Evolutionary conservation across 30 jellyfish, hydroid and myxozoan species (phyloP).

Genomic region (Cassiopea andromeda): DNA sequence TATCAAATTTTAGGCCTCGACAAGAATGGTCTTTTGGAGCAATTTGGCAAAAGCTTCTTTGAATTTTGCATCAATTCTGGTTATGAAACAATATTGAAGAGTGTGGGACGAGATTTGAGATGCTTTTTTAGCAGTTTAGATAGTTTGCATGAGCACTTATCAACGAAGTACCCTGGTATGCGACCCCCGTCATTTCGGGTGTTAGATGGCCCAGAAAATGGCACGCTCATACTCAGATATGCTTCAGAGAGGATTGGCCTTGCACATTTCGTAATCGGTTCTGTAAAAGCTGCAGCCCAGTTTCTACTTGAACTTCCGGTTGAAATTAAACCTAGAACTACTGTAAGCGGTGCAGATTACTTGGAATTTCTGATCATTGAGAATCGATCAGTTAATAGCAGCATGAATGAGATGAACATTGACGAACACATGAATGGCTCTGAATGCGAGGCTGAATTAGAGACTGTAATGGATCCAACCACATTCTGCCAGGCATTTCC

Average conservation of each 20-base stretch:
- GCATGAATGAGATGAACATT: neutral
- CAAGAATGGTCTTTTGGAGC: conserved; percentile 56
- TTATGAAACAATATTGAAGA: conserved; percentile 62
- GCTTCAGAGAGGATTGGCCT: conserved; percentile 74
- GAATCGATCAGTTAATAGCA: neutral
- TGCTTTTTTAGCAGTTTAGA: conserved; percentile 69
- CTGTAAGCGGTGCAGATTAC: conserved; percentile 9
- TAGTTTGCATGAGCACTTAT: conserved; percentile 74
- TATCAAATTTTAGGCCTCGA: conserved; percentile 20
- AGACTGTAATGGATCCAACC: conserved; percentile 70
- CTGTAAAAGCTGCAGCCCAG: conserved; percentile 63
- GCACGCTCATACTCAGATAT: conserved; percentile 59
- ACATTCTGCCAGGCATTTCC: conserved; percentile 83
- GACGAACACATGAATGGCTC: conserved; percentile 18
- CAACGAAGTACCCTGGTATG: conserved; percentile 79
- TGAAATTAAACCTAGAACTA: conserved; percentile 29
- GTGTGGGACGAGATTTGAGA: conserved; percentile 75
- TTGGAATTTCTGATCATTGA: conserved; percentile 46
- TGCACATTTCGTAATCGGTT: conserved; percentile 60
- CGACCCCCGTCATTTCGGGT: conserved; percentile 81
- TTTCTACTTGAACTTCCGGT: conserved; percentile 51
- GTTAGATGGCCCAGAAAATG: conserved; percentile 35
- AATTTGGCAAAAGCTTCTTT: conserved; percentile 73
- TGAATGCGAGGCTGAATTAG: conserved; percentile 56
- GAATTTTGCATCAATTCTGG: conserved; percentile 65